These are phyloP conservation scores for Microcebus jonahi DNA, from an alignment of 2,113 vertebrate genomes.

Conservation along the genomic window DNA sequence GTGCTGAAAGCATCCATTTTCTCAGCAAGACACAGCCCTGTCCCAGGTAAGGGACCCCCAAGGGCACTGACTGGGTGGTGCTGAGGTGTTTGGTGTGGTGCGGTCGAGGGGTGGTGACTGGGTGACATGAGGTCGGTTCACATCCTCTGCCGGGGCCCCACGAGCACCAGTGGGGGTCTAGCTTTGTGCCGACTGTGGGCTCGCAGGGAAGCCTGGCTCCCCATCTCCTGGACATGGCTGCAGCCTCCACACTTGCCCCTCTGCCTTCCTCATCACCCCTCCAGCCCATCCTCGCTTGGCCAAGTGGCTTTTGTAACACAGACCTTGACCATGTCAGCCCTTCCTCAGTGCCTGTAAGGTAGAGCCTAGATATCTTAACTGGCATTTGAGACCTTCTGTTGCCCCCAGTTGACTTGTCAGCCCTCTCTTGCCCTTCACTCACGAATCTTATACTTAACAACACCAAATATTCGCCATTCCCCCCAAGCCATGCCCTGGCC, in stretches of 20 bases:
- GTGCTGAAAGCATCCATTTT: background rate
- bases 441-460: background rate
- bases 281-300: background rate
- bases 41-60: conserved; percentile 55
- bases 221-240: fast-evolving
- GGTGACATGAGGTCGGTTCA: background rate
- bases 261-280: background rate
- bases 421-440: background rate
- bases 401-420: background rate
- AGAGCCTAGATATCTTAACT: background rate
- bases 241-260: background rate
- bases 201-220: background rate
- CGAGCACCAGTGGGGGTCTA: background rate
- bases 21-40: background rate
- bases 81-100: background rate
- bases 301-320: background rate
- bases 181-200: background rate
- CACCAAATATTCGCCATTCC: background rate
- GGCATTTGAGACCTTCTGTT: background rate
- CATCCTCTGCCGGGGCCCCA: background rate
- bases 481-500: background rate
- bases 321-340: background rate
- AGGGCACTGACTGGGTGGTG: background rate
- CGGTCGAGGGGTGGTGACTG: background rate
- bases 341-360: background rate